Conservation (phyloP, 2,888 invertebrate species). For the Zaprionus lineosus region DNA sequence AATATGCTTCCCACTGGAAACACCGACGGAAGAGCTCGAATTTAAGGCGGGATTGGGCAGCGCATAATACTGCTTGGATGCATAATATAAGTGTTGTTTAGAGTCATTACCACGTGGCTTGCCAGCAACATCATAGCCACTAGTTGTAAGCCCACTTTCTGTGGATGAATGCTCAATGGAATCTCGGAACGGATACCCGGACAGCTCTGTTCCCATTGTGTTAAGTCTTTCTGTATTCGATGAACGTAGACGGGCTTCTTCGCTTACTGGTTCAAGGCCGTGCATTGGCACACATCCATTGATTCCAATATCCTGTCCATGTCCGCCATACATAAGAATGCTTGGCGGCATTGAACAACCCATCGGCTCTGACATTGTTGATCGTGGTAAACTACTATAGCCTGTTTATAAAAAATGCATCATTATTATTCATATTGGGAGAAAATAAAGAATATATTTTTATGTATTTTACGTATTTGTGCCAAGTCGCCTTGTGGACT, state of each 20-base stretch:
- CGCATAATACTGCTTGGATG: slow-evolving; percentile 64
- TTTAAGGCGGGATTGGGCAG: slow-evolving; percentile 70
- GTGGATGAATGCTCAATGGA: slow-evolving; percentile 91
- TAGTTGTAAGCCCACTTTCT: slow-evolving; percentile 86
- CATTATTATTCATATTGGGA: not conserved
- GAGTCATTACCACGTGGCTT: slow-evolving; percentile 51
- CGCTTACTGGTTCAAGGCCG: slow-evolving; percentile 87
- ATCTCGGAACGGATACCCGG: slow-evolving; percentile 87
- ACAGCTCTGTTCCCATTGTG: slow-evolving; percentile 71
- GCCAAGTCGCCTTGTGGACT: slow-evolving; percentile 86
- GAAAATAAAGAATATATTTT: not conserved
- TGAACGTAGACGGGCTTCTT: slow-evolving; percentile 84
- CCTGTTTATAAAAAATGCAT: slow-evolving; percentile 84
- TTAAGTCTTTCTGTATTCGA: slow-evolving; percentile 77
- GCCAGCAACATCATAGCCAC: slow-evolving; percentile 70
- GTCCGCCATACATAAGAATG: slow-evolving; percentile 84
- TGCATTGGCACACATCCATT: slow-evolving; percentile 69
- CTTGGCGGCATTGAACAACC: slow-evolving; percentile 83
- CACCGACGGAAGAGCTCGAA: slow-evolving; percentile 60
- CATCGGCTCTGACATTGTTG: slow-evolving; percentile 90
- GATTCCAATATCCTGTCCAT: slow-evolving; percentile 53
- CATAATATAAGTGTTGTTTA: slow-evolving; percentile 66
- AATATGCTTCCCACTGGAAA: slow-evolving; percentile 43
- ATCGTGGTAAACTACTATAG: slow-evolving; percentile 92
- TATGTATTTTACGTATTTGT: slow-evolving; percentile 83